These are phyloP conservation scores for Altica lythri DNA, from an alignment of 2,888 invertebrate genomes.

Conservation along the genomic window DNA sequence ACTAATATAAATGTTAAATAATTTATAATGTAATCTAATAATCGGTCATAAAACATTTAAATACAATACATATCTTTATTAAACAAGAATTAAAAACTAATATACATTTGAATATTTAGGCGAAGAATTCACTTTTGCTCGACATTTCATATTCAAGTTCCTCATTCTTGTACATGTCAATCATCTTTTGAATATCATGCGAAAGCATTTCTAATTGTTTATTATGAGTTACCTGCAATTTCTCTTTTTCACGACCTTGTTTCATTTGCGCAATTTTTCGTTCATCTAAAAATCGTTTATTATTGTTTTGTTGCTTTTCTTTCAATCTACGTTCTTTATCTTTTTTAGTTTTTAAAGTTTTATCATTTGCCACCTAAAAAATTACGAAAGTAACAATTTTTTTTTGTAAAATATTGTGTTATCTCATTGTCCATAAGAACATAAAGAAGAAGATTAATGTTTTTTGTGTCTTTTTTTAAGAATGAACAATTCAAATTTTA, in stretches of 20 bases:
- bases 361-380: conserved; percentile 76
- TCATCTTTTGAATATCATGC: conserved; percentile 86
- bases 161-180: conserved; percentile 93
- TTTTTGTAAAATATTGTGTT: too few relatives aligned
- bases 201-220: conserved; percentile 89
- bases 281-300: conserved; percentile 96
- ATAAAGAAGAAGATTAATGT: too few relatives aligned
- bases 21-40: too few relatives aligned
- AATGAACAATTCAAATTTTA: too few relatives aligned
- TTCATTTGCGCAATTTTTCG: conserved; percentile 86
- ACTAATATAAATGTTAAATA: conserved; percentile 9
- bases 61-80: conserved; percentile 3
- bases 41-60: conserved; percentile 10
- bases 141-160: conserved; percentile 88
- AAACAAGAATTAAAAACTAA: conserved; percentile 8
- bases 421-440: too few relatives aligned
- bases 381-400: too few relatives aligned
- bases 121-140: conserved; percentile 88
- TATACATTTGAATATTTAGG: conserved; percentile 61
- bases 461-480: too few relatives aligned
- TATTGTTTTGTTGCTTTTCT: conserved; percentile 97
- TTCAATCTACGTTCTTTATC: conserved; percentile 92
- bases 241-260: conserved; percentile 89
- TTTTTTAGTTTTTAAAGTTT: conserved; percentile 93
- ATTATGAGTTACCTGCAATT: conserved; percentile 88